These are phyloP conservation scores for Himalopsyche anomala DNA, from an alignment of 2,888 invertebrate genomes.

Conservation along the genomic window DNA sequence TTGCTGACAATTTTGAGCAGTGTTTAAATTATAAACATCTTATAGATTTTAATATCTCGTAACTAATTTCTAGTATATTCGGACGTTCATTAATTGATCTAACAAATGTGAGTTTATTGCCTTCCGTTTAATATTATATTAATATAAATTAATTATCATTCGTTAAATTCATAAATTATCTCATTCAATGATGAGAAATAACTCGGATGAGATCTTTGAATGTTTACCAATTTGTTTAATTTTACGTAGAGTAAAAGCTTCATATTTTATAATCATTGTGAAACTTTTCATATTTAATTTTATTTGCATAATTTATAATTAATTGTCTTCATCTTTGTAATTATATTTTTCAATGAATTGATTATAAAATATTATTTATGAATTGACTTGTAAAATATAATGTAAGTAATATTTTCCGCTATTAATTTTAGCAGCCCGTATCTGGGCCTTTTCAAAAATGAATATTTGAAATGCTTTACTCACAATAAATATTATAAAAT, in stretches of 20 bases:
- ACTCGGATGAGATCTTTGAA: not conserved
- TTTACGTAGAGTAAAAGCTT: not conserved
- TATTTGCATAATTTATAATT: slow-evolving; percentile 28
- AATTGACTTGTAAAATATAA: slow-evolving; percentile 30
- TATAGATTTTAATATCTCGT: not conserved
- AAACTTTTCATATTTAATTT: slow-evolving; percentile 12
- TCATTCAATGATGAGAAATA: not conserved
- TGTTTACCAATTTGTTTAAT: slow-evolving; percentile 43
- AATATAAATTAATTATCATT: not conserved
- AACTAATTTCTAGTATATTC: not conserved
- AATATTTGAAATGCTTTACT: slow-evolving; percentile 26
- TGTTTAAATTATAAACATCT: not conserved
- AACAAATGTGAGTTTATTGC: not conserved
- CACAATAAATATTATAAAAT: not conserved
- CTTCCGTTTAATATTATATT: not conserved
- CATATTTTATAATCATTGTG: not conserved
- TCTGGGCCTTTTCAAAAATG: not conserved
- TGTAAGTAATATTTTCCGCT: not conserved
- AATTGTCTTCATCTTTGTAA: slow-evolving; percentile 21
- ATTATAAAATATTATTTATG: slow-evolving; percentile 27
- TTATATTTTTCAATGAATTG: slow-evolving; percentile 14
- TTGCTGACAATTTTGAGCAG: not conserved
- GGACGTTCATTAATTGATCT: slow-evolving; percentile 1
- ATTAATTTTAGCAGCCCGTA: not conserved
- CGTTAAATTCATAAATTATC: slow-evolving; percentile 17